These are phyloP conservation scores for Coryphaenoides rupestris DNA, from an alignment of 2,113 vertebrate genomes.

Conservation along the genomic window DNA sequence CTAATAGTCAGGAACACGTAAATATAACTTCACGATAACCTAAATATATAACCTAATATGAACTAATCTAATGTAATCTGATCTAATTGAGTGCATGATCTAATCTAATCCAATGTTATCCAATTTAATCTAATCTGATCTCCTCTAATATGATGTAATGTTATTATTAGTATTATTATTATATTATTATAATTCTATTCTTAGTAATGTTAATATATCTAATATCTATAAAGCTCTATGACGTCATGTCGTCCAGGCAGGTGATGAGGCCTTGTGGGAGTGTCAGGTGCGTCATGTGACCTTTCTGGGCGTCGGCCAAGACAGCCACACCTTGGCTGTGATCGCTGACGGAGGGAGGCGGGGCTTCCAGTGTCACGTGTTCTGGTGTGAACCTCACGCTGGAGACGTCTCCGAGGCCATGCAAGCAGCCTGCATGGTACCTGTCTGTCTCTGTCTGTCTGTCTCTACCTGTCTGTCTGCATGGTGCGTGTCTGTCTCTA, in stretches of 20 bases:
- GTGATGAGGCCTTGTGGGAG: slow-evolving; percentile 84
- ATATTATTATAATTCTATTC: background rate
- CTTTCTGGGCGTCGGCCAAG: slow-evolving; percentile 94
- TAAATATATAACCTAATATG: no score
- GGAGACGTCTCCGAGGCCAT: slow-evolving; percentile 90
- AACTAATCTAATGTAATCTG: no score
- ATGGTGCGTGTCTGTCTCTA: background rate
- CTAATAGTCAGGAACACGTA: no score
- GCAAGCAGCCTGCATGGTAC: slow-evolving; percentile 95
- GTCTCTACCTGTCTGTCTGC: slow-evolving; percentile 3
- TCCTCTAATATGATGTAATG: background rate
- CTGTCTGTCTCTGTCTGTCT: background rate
- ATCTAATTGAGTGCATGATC: no score
- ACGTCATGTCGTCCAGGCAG: slow-evolving; percentile 54
- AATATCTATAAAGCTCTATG: background rate
- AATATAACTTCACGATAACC: no score
- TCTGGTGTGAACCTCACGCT: slow-evolving; percentile 95
- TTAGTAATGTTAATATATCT: background rate
- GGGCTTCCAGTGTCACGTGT: slow-evolving; percentile 91
- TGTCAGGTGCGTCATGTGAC: slow-evolving; percentile 90
- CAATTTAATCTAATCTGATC: no score
- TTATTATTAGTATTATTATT: background rate
- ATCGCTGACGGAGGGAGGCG: slow-evolving; percentile 91
- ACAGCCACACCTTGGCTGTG: slow-evolving; percentile 90
- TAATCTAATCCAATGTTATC: background rate